Evolutionary conservation across 2,797 vertebrate species (phyloP), one percentile per base, ranked within the genome.

Genomic region (Amazonetta brasiliensis): DNA sequence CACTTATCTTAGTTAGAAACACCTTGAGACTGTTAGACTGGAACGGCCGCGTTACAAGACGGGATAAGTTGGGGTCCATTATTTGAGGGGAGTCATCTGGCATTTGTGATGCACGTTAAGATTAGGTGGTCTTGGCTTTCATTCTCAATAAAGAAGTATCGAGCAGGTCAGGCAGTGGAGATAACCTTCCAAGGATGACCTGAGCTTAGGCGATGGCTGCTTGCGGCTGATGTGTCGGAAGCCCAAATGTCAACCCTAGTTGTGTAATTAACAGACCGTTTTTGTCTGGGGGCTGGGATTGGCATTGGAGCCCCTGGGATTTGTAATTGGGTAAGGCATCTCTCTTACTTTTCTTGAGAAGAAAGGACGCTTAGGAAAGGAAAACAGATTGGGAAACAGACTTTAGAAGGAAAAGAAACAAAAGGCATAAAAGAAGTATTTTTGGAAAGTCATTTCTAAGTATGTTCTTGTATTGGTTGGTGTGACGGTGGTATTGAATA

Each of bases 21-120:
- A 86, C 86, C 55, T 96, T 93, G 86, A 92, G 71, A 55, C 62
- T 66, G 21, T 87, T 80, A 68, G 58, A 19, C 60, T 87, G 69
- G 54, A 92, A 31, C 66, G 62, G 52, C 71, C 48, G 4, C 66
- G 68, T 66, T 91, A 67, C 88, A 86, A 81, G 80, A 31, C 12
- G 28, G 66, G 62, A 78, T 54, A 80, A 63, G 55, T 59, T 59
- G 46, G 39, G 59, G 63, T 79, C 63, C 33, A 3, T 87, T 73
- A 28, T 30, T 12, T 63, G 83, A 44, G 46, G 43, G n/a, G 63
- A 73, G 39, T 21, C 35, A 35, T 68, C 37, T 87, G 87, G 13
- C 28, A 25, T 78, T 92, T 82, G 17, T 46, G 71, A 17, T 92
- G 52, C 28, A 7, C 52, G 5, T 48, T 82, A 62, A 73, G 50